Conservation (phyloP, 30 jellyfish, hydroid and myxozoan genomes). For the Hydractinia symbiolongicarpus region DNA sequence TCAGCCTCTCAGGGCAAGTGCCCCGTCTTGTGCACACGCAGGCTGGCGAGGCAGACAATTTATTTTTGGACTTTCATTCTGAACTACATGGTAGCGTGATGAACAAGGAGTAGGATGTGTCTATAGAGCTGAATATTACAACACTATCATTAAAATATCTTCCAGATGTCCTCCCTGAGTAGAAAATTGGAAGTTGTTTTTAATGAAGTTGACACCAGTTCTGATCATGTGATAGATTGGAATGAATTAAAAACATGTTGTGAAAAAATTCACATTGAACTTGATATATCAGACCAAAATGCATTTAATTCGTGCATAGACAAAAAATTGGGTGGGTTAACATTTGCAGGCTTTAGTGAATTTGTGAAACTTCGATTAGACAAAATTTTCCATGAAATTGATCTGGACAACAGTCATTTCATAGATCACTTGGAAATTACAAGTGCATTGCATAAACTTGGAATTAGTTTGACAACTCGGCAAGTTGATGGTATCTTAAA, state of each 20-base stretch:
- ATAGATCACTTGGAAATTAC: slow-evolving; percentile 52
- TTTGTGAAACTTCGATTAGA: slow-evolving; percentile 46
- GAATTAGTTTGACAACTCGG: slow-evolving; percentile 41
- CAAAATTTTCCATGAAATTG: slow-evolving; percentile 49
- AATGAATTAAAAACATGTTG: slow-evolving; percentile 56
- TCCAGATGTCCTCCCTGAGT: neutral
- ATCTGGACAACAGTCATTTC: slow-evolving; percentile 37
- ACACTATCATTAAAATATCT: too few relatives aligned
- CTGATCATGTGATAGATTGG: slow-evolving; percentile 57
- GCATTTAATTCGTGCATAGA: slow-evolving; percentile 41
- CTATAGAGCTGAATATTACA: too few relatives aligned
- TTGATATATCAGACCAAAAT: slow-evolving; percentile 23
- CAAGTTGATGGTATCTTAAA: slow-evolving; percentile 40
- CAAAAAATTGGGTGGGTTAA: slow-evolving; percentile 21
- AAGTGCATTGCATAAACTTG: slow-evolving; percentile 35
- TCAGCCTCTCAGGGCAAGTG: too few relatives aligned
- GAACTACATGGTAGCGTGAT: too few relatives aligned
- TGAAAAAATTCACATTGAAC: slow-evolving; percentile 28
- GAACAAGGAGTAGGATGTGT: too few relatives aligned
- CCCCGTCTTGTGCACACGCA: too few relatives aligned
- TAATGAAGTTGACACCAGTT: slow-evolving; percentile 39
- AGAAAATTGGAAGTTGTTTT: slow-evolving; percentile 43
- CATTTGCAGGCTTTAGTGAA: slow-evolving; percentile 44
- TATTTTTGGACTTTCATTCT: too few relatives aligned
- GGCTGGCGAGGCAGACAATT: too few relatives aligned